phyloP scores from a whole-genome alignment of 1,140 invertebrate species.

The Pogonognathellus flavescens region DNA sequence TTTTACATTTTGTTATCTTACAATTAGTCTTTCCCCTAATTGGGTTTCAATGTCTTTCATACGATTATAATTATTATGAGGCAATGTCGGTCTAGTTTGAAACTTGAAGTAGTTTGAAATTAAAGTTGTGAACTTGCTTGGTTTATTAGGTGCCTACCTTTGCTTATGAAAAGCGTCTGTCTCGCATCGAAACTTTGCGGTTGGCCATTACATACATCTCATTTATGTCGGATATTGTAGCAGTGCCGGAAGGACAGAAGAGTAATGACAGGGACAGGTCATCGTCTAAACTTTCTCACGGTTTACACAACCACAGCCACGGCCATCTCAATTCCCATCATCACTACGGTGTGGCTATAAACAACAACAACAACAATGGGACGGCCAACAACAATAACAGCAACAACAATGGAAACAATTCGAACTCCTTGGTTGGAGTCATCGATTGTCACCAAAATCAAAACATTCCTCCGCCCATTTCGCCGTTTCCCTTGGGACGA shows the following conservation, averaged over 20 bases:
- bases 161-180: conserved; percentile 97
- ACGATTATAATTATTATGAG: too few species aligned
- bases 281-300: conserved; percentile 21
- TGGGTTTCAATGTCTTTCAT: too few species aligned
- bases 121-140: too few species aligned
- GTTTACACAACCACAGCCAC: conserved; percentile 16
- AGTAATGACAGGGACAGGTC: not conserved
- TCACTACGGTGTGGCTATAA: not conserved
- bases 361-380: conserved; percentile 25
- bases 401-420: conserved; percentile 34
- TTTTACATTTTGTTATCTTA: too few species aligned
- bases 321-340: conserved; percentile 19
- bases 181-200: conserved; percentile 96
- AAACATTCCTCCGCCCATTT: conserved; percentile 62
- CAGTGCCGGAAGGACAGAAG: conserved; percentile 65
- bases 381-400: conserved; percentile 16
- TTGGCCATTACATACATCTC: conserved; percentile 98
- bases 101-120: too few species aligned
- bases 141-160: conserved; percentile 97
- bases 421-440: not conserved
- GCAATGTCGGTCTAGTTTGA: too few species aligned
- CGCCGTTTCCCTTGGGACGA: conserved; percentile 57
- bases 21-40: too few species aligned
- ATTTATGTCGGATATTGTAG: conserved; percentile 92
- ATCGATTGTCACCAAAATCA: conserved; percentile 63